Conservation (phyloP, 2,888 invertebrate species). For the Lacanobia oleracea region DNA sequence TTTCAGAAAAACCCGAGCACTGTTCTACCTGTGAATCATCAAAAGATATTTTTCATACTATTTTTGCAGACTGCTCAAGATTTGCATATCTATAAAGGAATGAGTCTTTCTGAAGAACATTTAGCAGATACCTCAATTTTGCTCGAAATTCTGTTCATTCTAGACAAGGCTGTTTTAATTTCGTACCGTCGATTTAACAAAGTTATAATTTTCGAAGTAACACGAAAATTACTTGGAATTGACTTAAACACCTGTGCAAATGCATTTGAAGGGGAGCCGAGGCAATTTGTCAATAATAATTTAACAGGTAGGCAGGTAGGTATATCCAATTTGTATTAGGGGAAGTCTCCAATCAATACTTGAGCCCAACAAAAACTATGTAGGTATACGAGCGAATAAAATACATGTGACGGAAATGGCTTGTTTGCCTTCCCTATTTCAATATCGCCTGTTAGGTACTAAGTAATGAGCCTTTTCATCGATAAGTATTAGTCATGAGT, state of each 20-base stretch:
- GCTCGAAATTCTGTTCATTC: constrained; percentile 5
- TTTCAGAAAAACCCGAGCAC: constrained; percentile 36
- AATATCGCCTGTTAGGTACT: constrained; percentile 6
- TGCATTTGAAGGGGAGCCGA: constrained; percentile 57
- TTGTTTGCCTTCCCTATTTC: constrained; percentile 8
- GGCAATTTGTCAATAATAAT: constrained; percentile 66
- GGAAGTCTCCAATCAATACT: constrained; percentile 60
- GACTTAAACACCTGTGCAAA: constrained; percentile 59
- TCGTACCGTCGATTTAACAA: background rate
- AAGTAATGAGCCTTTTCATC: constrained; percentile 21
- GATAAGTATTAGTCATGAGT: background rate
- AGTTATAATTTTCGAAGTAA: constrained; percentile 28
- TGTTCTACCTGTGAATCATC: constrained; percentile 31
- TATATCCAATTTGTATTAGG: constrained; percentile 58
- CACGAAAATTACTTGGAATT: constrained; percentile 38
- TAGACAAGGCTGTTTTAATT: constrained; percentile 25
- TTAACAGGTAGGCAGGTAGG: constrained; percentile 56
- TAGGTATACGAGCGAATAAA: constrained; percentile 17
- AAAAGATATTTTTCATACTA: constrained; percentile 9
- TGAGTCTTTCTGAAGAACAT: constrained; percentile 19
- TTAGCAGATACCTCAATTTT: background rate
- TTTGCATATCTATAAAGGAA: constrained; percentile 35
- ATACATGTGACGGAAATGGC: constrained; percentile 22
- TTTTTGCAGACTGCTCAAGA: constrained; percentile 20
- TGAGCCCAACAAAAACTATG: constrained; percentile 38